Conservation (phyloP, 2,797 vertebrate species). For the Pseudochirops corinnae region DNA sequence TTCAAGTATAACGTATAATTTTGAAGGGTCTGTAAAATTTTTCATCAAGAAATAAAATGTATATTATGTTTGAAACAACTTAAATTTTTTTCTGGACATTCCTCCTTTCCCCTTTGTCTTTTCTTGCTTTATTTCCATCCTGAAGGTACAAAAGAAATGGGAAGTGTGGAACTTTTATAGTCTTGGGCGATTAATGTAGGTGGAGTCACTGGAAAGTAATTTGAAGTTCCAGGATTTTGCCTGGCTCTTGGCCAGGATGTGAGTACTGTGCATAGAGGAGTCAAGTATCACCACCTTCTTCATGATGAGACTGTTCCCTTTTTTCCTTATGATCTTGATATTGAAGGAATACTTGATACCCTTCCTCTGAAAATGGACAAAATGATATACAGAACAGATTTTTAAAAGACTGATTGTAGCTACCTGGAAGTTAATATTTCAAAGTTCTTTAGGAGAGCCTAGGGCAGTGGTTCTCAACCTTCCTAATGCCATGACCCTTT, state of each 20-base stretch:
- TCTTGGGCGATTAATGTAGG: neutral
- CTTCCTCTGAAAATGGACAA: neutral
- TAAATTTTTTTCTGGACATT: neutral
- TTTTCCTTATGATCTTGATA: neutral
- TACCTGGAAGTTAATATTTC: too few relatives aligned
- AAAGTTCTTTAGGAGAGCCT: too few relatives aligned
- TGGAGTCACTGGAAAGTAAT: neutral
- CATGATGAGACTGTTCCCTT: neutral
- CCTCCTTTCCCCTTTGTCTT: neutral
- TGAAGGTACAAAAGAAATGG: neutral
- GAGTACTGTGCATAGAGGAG: neutral
- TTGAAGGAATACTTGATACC: neutral
- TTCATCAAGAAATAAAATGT: neutral
- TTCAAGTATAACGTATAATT: neutral
- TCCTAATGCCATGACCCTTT: too few relatives aligned
- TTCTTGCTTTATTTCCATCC: neutral
- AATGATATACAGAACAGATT: neutral
- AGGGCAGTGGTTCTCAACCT: too few relatives aligned
- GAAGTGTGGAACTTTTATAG: neutral
- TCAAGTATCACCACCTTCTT: neutral
- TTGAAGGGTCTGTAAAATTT: neutral
- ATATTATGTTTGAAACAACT: neutral
- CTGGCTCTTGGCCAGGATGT: neutral
- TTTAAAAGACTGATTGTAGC: too few relatives aligned
- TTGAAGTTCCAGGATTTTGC: neutral